Conservation (phyloP, 2,113 vertebrate genomes). For the Polyodon spathula region DNA sequence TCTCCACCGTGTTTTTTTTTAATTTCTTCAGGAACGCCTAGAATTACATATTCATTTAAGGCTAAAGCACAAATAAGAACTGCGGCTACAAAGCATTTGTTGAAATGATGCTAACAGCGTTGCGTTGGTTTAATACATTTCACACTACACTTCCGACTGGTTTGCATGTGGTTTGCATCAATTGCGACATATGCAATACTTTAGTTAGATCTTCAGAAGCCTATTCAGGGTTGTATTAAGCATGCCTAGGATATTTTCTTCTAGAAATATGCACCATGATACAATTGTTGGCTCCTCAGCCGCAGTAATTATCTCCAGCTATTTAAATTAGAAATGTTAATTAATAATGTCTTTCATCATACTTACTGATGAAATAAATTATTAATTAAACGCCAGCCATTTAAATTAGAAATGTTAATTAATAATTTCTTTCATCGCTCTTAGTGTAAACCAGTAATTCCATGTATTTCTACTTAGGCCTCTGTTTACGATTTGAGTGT, state of each 20-base stretch:
- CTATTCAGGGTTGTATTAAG: not conserved
- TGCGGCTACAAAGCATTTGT: too few species aligned
- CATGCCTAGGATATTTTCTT: not conserved
- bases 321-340: conserved; percentile 70
- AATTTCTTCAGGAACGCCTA: too few species aligned
- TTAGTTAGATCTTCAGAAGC: too few species aligned
- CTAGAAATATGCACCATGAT: not conserved
- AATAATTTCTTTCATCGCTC: conserved; percentile 75
- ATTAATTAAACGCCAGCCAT: conserved; percentile 24
- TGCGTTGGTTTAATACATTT: too few species aligned
- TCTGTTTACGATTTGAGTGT: conserved; percentile 71
- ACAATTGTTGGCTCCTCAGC: conserved; percentile 5
- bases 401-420: conserved; percentile 72
- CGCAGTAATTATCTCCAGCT: conserved; percentile 24
- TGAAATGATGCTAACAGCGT: too few species aligned
- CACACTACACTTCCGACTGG: too few species aligned
- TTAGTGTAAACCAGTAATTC: conserved; percentile 60
- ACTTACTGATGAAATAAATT: conserved; percentile 28
- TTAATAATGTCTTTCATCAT: conserved; percentile 78
- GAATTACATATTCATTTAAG: too few species aligned
- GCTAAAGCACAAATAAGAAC: too few species aligned
- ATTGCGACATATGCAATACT: too few species aligned
- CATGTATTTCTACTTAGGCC: conserved; percentile 76
- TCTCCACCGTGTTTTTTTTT: too few species aligned
- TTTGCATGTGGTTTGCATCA: too few species aligned